These are phyloP conservation scores for Incurvaria masculella DNA, from an alignment of 2,888 invertebrate species.

Conservation along the genomic window DNA sequence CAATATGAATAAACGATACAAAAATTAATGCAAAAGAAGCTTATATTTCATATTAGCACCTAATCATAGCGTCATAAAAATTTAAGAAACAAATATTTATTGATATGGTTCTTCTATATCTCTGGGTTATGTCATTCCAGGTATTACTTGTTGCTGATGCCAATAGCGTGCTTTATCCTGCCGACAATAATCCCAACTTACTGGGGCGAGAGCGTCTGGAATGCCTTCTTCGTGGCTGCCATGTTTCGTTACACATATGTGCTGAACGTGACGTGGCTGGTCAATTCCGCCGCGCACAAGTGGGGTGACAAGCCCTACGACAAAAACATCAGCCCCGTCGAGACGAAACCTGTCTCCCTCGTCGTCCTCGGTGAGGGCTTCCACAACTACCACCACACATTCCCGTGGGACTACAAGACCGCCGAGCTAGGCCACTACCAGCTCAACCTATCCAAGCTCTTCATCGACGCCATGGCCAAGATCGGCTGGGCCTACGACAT, in stretches of 20 bases:
- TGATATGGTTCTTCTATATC: no score
- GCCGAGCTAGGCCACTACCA: conserved; percentile 71
- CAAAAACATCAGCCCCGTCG: conserved; percentile 67
- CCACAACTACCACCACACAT: conserved; percentile 85
- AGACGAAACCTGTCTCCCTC: conserved; percentile 64
- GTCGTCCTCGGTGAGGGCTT: conserved; percentile 75
- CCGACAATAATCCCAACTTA: conserved; percentile 72
- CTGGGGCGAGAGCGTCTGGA: conserved; percentile 71
- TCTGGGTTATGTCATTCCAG: conserved; percentile 45
- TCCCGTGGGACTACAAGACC: conserved; percentile 84
- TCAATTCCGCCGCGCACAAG: conserved; percentile 85
- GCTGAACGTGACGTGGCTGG: conserved; percentile 84
- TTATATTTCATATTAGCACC: conserved; percentile 6
- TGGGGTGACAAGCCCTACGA: conserved; percentile 74
- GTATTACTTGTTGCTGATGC: conserved; percentile 70
- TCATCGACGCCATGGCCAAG: conserved; percentile 75
- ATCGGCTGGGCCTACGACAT: conserved; percentile 87
- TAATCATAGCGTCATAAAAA: background rate
- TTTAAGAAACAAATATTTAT: background rate
- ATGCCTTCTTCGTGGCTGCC: conserved; percentile 64
- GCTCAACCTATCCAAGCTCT: conserved; percentile 68
- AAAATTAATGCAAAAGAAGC: no score
- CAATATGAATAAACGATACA: no score
- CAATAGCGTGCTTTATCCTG: conserved; percentile 70
- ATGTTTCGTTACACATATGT: conserved; percentile 74